phyloP scores from a whole-genome alignment of 2,113 vertebrate genomes.

The Ramphastos sulfuratus region DNA sequence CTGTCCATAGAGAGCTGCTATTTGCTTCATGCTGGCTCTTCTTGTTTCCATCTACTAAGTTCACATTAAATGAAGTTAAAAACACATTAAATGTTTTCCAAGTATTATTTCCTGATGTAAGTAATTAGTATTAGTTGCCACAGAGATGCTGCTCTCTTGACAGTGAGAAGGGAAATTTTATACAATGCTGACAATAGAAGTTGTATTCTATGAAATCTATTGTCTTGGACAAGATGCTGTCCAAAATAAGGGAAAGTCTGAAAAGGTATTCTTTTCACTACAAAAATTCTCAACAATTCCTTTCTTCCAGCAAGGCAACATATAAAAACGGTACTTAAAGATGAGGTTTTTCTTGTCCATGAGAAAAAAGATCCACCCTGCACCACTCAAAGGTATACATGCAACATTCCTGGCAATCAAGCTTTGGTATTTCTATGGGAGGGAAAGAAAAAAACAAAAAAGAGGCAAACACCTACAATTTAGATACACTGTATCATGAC shows the following conservation, averaged over 20 bases:
- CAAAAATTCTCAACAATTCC: not conserved
- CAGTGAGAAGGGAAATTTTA: not conserved
- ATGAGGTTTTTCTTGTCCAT: not conserved
- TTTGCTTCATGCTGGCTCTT: not conserved
- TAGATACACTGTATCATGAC: not conserved
- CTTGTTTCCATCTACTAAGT: conserved; percentile 35
- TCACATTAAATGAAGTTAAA: conserved; percentile 37
- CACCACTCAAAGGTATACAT: not conserved
- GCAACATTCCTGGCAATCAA: not conserved
- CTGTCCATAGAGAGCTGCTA: conserved; percentile 12
- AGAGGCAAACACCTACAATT: not conserved
- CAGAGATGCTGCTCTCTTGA: not conserved
- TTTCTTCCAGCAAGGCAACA: not conserved
- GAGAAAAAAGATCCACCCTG: not conserved
- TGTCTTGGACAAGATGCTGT: not conserved
- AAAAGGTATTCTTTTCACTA: not conserved
- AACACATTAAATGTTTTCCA: conserved; percentile 27
- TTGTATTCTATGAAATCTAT: not conserved
- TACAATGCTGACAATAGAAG: not conserved
- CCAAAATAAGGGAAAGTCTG: not conserved
- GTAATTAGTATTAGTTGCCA: conserved; percentile 4
- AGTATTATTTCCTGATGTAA: conserved; percentile 26
- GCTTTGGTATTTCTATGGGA: not conserved
- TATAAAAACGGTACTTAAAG: conserved; percentile 2
- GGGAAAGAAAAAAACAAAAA: not conserved